Percentiles rank a stretch among this genome's conserved stretches.
These are phyloP conservation scores for Luperina testacea DNA, from an alignment of 2,888 invertebrate species.

Conservation along the genomic window DNA sequence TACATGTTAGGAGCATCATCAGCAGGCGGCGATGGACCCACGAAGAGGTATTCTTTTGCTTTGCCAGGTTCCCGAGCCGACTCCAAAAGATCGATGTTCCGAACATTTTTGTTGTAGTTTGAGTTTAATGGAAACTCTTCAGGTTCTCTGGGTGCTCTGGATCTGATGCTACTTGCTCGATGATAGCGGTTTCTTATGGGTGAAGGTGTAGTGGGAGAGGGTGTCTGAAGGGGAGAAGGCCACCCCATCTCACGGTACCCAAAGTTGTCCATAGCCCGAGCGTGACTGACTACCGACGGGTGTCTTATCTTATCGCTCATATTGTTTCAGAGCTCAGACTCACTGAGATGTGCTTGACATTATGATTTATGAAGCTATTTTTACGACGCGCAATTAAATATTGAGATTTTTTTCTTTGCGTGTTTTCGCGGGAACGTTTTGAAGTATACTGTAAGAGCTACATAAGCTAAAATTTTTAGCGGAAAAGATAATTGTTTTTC, in stretches of 20 bases:
- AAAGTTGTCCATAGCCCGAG: slow-evolving; percentile 90
- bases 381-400: slow-evolving; percentile 75
- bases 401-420: slow-evolving; percentile 43
- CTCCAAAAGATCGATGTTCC: slow-evolving; percentile 90
- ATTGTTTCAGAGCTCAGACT: slow-evolving; percentile 77
- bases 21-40: slow-evolving; percentile 94
- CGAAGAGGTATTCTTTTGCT: slow-evolving; percentile 94
- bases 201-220: slow-evolving; percentile 76
- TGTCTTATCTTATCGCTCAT: slow-evolving; percentile 85
- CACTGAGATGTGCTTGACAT: slow-evolving; percentile 77
- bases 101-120: slow-evolving; percentile 77
- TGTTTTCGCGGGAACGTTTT: slow-evolving; percentile 37
- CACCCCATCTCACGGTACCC: slow-evolving; percentile 91
- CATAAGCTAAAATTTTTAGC: slow-evolving; percentile 10
- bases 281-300: slow-evolving; percentile 76
- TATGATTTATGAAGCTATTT: slow-evolving; percentile 85
- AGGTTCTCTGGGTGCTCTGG: slow-evolving; percentile 76
- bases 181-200: slow-evolving; percentile 78
- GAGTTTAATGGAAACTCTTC: slow-evolving; percentile 91
- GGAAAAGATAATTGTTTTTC: slow-evolving; percentile 20
- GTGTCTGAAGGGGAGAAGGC: slow-evolving; percentile 82
- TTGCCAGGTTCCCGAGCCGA: slow-evolving; percentile 89
- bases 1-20: slow-evolving; percentile 95
- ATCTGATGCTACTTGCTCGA: slow-evolving; percentile 84
- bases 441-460: slow-evolving; percentile 6